These are phyloP conservation scores for Tragopan temminckii DNA, from an alignment of 2,797 vertebrate species.

Conservation along the genomic window DNA sequence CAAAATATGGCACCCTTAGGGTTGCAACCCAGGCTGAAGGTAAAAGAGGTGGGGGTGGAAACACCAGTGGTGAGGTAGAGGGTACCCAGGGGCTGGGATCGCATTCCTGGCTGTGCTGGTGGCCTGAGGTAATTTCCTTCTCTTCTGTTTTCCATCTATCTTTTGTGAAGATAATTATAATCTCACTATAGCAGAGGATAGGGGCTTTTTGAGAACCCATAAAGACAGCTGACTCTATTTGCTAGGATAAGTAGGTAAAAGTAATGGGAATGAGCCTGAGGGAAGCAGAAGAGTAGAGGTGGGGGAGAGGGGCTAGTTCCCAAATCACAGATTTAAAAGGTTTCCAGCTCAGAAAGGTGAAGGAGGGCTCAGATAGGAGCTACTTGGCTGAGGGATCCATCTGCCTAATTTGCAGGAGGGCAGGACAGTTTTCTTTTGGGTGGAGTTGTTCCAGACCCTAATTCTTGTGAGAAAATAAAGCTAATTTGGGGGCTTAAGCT, in stretches of 20 bases:
- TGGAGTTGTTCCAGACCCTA: background rate
- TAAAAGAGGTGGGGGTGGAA: background rate
- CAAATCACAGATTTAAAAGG: background rate
- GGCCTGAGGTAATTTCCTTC: background rate
- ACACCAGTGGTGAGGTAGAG: background rate
- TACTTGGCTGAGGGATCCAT: slow-evolving; percentile 24
- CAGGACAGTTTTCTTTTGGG: background rate
- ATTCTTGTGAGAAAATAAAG: slow-evolving; percentile 5
- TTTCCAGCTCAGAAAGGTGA: slow-evolving; percentile 2
- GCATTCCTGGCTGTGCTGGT: background rate
- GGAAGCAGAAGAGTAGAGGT: background rate
- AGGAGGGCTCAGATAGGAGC: background rate
- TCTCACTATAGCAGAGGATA: background rate
- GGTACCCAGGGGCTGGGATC: background rate
- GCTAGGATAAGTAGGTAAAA: slow-evolving; percentile 32
- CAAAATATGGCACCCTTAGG: background rate
- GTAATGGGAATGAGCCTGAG: background rate
- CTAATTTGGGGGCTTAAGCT: background rate
- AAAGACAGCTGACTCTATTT: background rate
- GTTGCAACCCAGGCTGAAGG: background rate
- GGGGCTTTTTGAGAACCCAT: background rate
- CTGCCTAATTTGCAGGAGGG: background rate
- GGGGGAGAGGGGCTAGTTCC: background rate
- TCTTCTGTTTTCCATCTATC: background rate
- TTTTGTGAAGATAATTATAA: slow-evolving; percentile 21